Percentiles rank a stretch among this genome's conserved stretches.
These are phyloP conservation scores for Falco punctatus DNA, from an alignment of 2,113 vertebrate species.

Conservation along the genomic window DNA sequence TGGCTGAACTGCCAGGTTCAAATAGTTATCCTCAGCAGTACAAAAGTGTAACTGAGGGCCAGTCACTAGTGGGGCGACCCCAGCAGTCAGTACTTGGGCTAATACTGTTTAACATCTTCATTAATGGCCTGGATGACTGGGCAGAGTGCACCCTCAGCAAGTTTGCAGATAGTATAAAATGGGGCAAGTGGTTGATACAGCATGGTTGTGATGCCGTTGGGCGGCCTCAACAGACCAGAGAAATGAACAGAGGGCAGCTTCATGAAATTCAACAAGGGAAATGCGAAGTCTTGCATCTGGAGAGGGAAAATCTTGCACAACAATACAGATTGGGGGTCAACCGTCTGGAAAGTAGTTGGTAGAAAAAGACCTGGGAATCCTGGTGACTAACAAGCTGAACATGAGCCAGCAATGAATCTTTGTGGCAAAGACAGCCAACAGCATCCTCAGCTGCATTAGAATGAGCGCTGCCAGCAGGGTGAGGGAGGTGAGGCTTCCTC, in stretches of 20 bases:
- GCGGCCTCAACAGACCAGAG: not conserved
- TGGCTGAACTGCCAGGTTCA: not conserved
- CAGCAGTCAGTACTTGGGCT: not conserved
- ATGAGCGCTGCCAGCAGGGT: fast-evolving
- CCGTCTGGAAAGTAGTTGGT: not conserved
- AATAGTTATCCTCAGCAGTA: not conserved
- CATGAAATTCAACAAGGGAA: not conserved
- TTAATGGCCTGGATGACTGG: not conserved
- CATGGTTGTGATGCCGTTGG: not conserved
- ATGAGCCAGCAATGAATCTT: not conserved
- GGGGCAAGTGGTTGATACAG: not conserved
- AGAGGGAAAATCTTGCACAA: not conserved
- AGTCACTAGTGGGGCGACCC: not conserved
- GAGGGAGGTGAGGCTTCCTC: not conserved
- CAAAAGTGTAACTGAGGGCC: not conserved
- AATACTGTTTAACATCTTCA: not conserved
- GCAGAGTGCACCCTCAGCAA: not conserved
- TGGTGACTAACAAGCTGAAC: not conserved
- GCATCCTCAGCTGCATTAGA: not conserved
- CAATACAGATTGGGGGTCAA: not conserved
- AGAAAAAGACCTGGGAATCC: not conserved
- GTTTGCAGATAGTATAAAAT: not conserved
- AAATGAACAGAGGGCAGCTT: not conserved
- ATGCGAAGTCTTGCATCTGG: not conserved
- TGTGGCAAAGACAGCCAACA: not conserved